These are phyloP conservation scores for Hoplodrina ambigua DNA, from an alignment of 2,888 invertebrate genomes.

Conservation along the genomic window DNA sequence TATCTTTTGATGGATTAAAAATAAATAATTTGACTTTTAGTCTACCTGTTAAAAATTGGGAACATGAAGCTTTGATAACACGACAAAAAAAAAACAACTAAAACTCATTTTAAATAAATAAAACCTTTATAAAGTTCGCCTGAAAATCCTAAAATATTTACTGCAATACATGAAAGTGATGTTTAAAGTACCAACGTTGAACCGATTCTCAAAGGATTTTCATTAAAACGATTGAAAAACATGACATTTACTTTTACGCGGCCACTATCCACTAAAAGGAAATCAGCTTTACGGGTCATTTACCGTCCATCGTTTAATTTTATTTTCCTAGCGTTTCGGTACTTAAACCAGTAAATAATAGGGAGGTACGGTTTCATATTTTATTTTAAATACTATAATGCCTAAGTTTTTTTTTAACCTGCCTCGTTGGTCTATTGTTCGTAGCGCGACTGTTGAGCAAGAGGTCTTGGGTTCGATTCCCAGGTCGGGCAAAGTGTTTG, in stretches of 20 bases:
- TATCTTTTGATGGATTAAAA: too few species aligned
- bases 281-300: conserved; percentile 51
- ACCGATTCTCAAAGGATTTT: conserved; percentile 30
- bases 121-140: not conserved
- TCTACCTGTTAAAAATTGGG: too few species aligned
- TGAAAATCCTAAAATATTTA: too few species aligned
- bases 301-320: conserved; percentile 44
- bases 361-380: conserved; percentile 41
- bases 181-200: not conserved
- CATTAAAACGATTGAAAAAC: conserved; percentile 49
- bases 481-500: too few species aligned
- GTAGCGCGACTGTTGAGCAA: too few species aligned
- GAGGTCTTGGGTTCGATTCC: too few species aligned
- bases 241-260: conserved; percentile 47
- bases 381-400: conserved; percentile 7
- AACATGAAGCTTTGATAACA: not conserved
- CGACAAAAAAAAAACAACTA: not conserved
- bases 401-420: too few species aligned
- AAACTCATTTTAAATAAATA: not conserved
- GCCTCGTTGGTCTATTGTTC: too few species aligned
- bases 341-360: conserved; percentile 47
- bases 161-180: not conserved
- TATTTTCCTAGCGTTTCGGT: conserved; percentile 56
- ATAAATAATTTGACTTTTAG: too few species aligned
- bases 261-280: conserved; percentile 51